Conservation (phyloP, 2,113 vertebrate genomes). For the Psittacara wagleri region DNA sequence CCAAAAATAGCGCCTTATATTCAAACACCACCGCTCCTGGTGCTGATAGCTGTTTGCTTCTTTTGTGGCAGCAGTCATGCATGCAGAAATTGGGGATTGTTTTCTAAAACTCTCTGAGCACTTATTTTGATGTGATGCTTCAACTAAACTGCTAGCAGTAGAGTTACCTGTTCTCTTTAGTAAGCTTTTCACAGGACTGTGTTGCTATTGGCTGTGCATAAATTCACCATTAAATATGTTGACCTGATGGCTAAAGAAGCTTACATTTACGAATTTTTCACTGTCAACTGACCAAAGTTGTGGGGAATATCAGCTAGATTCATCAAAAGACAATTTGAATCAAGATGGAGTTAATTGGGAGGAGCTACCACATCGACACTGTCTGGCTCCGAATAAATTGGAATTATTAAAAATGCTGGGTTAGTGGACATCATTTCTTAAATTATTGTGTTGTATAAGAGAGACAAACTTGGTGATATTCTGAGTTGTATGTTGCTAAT, state of each 20-base stretch:
- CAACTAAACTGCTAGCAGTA: not conserved
- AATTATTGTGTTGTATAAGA: not conserved
- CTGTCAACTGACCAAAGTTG: not conserved
- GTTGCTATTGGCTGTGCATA: not conserved
- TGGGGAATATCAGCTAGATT: not conserved
- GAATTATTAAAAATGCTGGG: not conserved
- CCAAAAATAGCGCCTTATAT: rapidly evolving
- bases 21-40: not conserved
- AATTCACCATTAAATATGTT: not conserved
- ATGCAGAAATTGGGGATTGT: not conserved
- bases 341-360: not conserved
- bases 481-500: not conserved
- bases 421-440: not conserved
- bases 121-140: not conserved
- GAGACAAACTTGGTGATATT: not conserved
- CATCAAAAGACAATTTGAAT: not conserved
- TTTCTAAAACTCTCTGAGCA: not conserved
- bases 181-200: not conserved
- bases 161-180: not conserved
- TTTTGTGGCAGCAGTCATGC: not conserved
- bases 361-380: not conserved
- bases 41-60: not conserved
- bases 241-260: not conserved
- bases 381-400: not conserved
- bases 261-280: not conserved